Evolutionary conservation across 2,797 vertebrate genomes (phyloP).

Genomic region (Enteromius viviparus): DNA sequence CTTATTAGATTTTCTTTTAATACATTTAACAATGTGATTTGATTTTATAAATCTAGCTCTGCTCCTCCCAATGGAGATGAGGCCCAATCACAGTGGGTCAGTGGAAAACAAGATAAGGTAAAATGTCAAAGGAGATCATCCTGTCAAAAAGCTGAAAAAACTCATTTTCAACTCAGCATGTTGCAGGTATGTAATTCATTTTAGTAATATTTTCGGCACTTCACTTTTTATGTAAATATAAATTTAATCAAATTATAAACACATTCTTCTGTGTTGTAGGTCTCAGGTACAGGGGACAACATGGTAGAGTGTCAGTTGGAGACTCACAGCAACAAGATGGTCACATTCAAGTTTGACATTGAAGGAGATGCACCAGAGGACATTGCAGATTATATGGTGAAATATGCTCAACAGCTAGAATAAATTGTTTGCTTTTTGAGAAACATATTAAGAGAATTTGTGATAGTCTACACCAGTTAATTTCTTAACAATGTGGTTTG

Average conservation of each 20-base stretch:
- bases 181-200: constrained; percentile 79
- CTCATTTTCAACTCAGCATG: constrained; percentile 90
- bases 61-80: constrained; percentile 75
- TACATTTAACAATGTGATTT: neutral
- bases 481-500: constrained; percentile 33
- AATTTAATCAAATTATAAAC: neutral
- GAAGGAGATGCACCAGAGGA: constrained; percentile 94
- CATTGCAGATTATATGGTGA: constrained; percentile 93
- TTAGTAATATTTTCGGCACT: too few relatives aligned
- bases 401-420: constrained; percentile 20
- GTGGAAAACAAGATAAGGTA: constrained; percentile 84
- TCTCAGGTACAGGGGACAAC: constrained; percentile 89
- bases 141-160: constrained; percentile 83
- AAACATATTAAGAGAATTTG: neutral
- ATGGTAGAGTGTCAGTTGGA: constrained; percentile 96
- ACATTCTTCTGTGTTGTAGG: constrained; percentile 70
- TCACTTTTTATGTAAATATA: neutral
- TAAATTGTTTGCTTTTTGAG: constrained; percentile 18
- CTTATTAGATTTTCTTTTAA: neutral
- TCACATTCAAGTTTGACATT: constrained; percentile 95
- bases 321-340: constrained; percentile 96
- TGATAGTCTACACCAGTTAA: neutral
- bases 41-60: constrained; percentile 63
- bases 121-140: constrained; percentile 85
- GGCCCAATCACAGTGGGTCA: constrained; percentile 69